phyloP scores from a whole-genome alignment of 2,113 vertebrate genomes.

The Tauraco erythrolophus region DNA sequence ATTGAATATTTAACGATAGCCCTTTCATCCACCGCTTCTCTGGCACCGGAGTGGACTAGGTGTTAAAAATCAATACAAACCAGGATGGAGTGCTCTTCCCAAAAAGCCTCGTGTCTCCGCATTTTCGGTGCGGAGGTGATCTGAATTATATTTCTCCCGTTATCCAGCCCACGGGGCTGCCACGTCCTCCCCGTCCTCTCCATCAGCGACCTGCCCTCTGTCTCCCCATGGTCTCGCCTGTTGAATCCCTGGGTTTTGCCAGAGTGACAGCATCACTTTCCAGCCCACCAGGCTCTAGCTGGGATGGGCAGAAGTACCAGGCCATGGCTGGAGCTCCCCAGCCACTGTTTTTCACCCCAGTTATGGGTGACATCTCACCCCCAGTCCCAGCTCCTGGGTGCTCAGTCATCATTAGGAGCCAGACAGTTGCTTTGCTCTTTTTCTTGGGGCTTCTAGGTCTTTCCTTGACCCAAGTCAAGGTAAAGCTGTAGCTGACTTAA shows the following conservation, averaged over 20 bases:
- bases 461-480: not conserved
- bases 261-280: not conserved
- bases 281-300: not conserved
- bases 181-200: not conserved
- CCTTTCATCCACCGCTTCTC: not conserved
- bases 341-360: not conserved
- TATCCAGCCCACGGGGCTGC: not conserved
- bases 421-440: not conserved
- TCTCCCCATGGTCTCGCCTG: not conserved
- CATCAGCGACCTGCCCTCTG: not conserved
- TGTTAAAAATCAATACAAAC: not conserved
- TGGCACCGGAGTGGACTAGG: not conserved
- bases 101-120: not conserved
- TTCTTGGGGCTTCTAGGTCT: not conserved
- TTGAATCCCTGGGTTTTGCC: not conserved
- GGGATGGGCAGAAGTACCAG: not conserved
- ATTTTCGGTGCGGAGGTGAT: not conserved
- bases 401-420: not conserved
- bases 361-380: not conserved
- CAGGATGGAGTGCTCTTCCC: not conserved
- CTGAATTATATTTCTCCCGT: not conserved
- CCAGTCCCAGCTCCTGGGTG: not conserved
- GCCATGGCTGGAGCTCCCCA: accelerated
- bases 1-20: slow-evolving; percentile 8
- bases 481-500: not conserved